Conservation (phyloP, 2,797 vertebrate species). For the Xerus rutilus region DNA sequence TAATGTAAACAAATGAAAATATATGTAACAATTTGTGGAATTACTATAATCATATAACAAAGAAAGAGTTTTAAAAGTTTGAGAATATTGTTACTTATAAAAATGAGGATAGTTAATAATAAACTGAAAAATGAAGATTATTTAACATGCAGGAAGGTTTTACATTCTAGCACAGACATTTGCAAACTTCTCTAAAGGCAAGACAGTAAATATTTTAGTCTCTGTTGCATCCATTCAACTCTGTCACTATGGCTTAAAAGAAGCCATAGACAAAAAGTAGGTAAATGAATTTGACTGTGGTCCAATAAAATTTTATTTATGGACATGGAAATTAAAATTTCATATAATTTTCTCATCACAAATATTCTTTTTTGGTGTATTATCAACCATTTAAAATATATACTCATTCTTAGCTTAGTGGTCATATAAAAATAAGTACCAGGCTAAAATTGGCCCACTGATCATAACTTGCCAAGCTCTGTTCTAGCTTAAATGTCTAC, state of each 20-base stretch:
- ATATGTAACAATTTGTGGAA: neutral
- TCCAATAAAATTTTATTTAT: constrained; percentile 38
- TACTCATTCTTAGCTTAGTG: constrained; percentile 31
- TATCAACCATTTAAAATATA: neutral
- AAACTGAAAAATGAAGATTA: constrained; percentile 45
- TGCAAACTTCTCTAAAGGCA: neutral
- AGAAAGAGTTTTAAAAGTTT: constrained; percentile 21
- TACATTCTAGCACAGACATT: neutral
- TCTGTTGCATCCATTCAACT: neutral
- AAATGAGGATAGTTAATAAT: neutral
- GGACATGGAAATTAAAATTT: constrained; percentile 10
- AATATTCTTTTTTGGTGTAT: constrained; percentile 19
- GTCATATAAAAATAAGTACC: neutral
- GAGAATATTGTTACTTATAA: neutral
- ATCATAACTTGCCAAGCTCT: neutral
- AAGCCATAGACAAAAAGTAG: neutral
- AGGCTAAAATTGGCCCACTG: neutral
- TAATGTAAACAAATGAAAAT: constrained; percentile 45
- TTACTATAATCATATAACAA: neutral
- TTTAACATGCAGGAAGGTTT: neutral
- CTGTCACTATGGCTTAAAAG: neutral
- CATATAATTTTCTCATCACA: neutral
- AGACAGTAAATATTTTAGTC: neutral
- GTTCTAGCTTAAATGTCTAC: neutral
- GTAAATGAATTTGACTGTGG: neutral